Percentiles rank a stretch among this genome's conserved stretches.
These are phyloP conservation scores for Priocnemis perturbator DNA, from an alignment of 2,888 invertebrate genomes.

Conservation along the genomic window DNA sequence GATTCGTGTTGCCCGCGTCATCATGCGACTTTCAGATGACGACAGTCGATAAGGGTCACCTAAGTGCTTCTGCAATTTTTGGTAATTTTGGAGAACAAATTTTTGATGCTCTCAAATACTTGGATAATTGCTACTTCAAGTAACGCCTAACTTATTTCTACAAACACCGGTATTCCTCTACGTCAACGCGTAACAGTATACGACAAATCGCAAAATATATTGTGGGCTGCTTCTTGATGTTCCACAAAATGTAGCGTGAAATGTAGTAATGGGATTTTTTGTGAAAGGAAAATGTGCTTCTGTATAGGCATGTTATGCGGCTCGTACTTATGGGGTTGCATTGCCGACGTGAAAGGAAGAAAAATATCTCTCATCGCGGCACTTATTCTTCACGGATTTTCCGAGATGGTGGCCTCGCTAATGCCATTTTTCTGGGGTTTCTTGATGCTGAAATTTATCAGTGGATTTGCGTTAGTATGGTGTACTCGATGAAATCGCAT, in stretches of 20 bases:
- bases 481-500: conserved; percentile 76
- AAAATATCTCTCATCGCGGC: conserved; percentile 82
- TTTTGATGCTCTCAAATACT: too few relatives aligned
- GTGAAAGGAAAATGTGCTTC: conserved; percentile 1
- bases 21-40: conserved; percentile 89
- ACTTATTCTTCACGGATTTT: conserved; percentile 78
- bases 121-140: too few relatives aligned
- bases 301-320: conserved; percentile 84
- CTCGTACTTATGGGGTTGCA: conserved; percentile 84
- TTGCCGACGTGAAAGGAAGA: conserved; percentile 83
- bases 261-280: too few relatives aligned
- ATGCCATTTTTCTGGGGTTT: conserved; percentile 79
- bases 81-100: conserved; percentile 76
- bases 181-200: too few relatives aligned
- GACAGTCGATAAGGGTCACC: conserved; percentile 86
- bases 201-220: too few relatives aligned
- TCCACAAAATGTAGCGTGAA: too few relatives aligned
- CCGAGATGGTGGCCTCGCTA: conserved; percentile 79
- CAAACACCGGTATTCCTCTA: too few relatives aligned
- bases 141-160: too few relatives aligned
- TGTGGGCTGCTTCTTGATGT: too few relatives aligned
- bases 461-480: conserved; percentile 78
- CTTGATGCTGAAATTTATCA: conserved; percentile 80
- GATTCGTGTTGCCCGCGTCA: conserved; percentile 89
- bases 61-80: conserved; percentile 86